Base-by-base conservation (phyloP, 1,140 invertebrate genomes). In the Hirudo medicinalis region DNA sequence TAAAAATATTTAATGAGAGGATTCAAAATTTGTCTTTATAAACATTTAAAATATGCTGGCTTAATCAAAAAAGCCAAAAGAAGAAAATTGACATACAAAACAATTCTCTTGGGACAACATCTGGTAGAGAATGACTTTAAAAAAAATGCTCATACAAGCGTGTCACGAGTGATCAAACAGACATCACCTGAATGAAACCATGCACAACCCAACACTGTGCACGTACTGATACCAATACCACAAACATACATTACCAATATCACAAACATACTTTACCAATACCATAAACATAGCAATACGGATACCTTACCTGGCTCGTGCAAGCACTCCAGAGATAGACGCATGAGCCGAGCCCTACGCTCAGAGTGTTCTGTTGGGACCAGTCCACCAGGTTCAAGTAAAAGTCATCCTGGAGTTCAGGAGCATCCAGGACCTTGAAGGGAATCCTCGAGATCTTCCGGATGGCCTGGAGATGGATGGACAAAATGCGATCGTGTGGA, bases 321-420 rank as follows among this genome's bases (percentile, higher is more conserved):
- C 93, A 97, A 0, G 96, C 96, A 77, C 93, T 97, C 97, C 97
- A 99, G 55, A 99, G 82, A 83, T 99, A 99, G 2, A 99, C 97
- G 82, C 94, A 97, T 75, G 91, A 94, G 15, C 94, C 94, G 0
- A 99, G 83, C 0, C 96, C 97, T n/a, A 99, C 97, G 80, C 93
- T 95, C 27, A 99, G 86, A 9, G 99, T 93, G 84, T 99, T 99
- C 81, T 96, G 93, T 9, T 92, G 93, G 1, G 94, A 98, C 97
- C 97, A 99, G 82, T 99, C 97, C 9, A 99, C 96, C 72, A 99
- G 85, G 83, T 99, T 99, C 36, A 99, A 82, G 81, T 99, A 99
- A 83, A 99, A 99, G 82, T 99, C 97, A 82, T 99, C 96, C 83
- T 98, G 95, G 32, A 99, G 82, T 82, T 99, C 96, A 0, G 97